Evolutionary conservation across 2,888 invertebrate genomes (phyloP).

Genomic region (Xestia c-nigrum): DNA sequence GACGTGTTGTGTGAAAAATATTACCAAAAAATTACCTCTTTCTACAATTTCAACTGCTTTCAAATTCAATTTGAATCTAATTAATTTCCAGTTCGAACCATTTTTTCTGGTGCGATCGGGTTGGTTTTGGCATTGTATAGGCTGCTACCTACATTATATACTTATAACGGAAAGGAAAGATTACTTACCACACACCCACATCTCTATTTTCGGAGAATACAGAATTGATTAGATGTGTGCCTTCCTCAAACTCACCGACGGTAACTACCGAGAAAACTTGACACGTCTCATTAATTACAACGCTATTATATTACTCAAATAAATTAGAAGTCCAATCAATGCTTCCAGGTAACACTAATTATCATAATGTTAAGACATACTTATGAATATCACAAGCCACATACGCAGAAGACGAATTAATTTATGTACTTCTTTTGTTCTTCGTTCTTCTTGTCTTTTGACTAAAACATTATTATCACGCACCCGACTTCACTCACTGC

Average conservation of each 20-base stretch:
- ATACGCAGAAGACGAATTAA: neutral
- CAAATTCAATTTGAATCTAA: neutral
- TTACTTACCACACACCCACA: neutral
- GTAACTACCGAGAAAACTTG: conserved; percentile 16
- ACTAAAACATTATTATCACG: too few relatives aligned
- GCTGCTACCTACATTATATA: neutral
- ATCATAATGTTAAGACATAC: neutral
- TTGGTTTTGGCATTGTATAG: neutral
- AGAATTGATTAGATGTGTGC: conserved; percentile 8
- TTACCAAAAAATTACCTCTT: neutral
- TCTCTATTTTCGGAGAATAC: conserved; percentile 19
- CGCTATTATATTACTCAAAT: conserved; percentile 47
- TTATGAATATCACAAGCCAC: neutral
- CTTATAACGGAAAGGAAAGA: neutral
- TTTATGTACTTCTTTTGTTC: neutral
- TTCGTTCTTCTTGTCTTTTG: neutral
- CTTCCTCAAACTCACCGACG: conserved; percentile 7
- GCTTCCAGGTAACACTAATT: conserved; percentile 21
- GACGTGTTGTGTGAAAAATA: neutral
- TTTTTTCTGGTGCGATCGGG: neutral
- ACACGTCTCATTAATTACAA: conserved; percentile 17
- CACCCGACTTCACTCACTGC: too few relatives aligned
- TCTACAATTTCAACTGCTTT: neutral
- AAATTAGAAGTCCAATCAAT: conserved; percentile 47
- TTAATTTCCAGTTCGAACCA: neutral